These are phyloP conservation scores for Troides helena DNA, from an alignment of 2,888 invertebrate genomes.

Conservation along the genomic window DNA sequence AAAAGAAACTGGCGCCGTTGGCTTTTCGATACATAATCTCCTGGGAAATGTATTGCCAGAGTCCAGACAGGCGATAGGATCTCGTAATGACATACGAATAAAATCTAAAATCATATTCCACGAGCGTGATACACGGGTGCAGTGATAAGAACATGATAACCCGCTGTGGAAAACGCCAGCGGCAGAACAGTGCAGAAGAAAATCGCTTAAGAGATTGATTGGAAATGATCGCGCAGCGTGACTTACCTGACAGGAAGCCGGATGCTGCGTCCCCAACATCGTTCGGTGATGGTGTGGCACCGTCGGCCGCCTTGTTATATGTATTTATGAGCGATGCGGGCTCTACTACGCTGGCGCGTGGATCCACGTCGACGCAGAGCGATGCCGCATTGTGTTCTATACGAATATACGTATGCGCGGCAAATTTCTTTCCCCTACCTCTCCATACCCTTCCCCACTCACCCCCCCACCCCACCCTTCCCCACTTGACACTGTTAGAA, in stretches of 20 bases:
- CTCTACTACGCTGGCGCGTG: slow-evolving; percentile 62
- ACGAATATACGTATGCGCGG: slow-evolving; percentile 54
- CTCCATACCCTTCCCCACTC: slow-evolving; percentile 30
- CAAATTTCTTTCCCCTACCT: slow-evolving; percentile 42
- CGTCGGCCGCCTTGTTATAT: slow-evolving; percentile 45
- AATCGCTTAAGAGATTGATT: slow-evolving; percentile 40
- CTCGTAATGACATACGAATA: slow-evolving; percentile 8
- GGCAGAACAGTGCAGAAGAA: slow-evolving; percentile 34
- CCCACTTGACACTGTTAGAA: slow-evolving; percentile 35
- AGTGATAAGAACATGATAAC: slow-evolving; percentile 48
- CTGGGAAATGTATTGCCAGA: neutral
- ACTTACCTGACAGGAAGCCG: slow-evolving; percentile 56
- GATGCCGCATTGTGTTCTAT: slow-evolving; percentile 72
- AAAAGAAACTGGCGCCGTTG: neutral
- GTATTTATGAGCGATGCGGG: slow-evolving; percentile 58
- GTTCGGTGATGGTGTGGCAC: slow-evolving; percentile 48
- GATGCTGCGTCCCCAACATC: slow-evolving; percentile 36
- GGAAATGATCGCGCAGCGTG: slow-evolving; percentile 50
- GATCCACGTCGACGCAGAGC: slow-evolving; percentile 64
- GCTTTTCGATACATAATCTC: neutral
- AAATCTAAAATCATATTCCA: slow-evolving; percentile 20
- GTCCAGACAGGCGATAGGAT: neutral
- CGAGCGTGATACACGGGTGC: slow-evolving; percentile 34
- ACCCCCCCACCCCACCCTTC: slow-evolving; percentile 32
- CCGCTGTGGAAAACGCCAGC: slow-evolving; percentile 49